A percentile compares a stretch with the other conserved stretches of the same genome.
Conservation (phyloP, 2,888 invertebrate genomes). For the Cephus pygmeus region DNA sequence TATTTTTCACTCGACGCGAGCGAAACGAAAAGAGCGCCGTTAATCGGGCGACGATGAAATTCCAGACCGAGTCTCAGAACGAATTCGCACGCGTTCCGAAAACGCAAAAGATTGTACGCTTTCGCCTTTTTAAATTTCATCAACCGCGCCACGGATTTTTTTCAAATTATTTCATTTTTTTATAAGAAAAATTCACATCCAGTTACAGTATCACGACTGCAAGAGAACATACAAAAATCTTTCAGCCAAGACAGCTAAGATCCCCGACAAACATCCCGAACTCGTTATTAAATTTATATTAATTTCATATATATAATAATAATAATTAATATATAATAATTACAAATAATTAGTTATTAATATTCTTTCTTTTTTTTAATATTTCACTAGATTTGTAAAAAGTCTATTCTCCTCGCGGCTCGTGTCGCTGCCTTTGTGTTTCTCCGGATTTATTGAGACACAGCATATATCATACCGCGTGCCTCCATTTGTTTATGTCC, state of each 20-base stretch:
- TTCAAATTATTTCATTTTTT: background rate
- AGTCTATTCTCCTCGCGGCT: conserved; percentile 35
- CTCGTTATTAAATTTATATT: conserved; percentile 54
- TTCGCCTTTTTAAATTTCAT: background rate
- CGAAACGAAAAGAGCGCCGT: background rate
- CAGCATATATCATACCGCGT: background rate
- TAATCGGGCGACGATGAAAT: background rate
- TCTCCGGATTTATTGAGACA: background rate
- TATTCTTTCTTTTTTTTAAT: conserved; percentile 54
- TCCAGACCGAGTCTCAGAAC: background rate
- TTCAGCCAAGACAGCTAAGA: conserved; percentile 17
- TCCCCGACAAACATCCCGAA: conserved; percentile 37
- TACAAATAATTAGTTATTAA: conserved; percentile 41
- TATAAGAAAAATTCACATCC: background rate
- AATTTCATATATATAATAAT: conserved; percentile 49
- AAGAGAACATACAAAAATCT: background rate
- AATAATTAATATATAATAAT: conserved; percentile 39
- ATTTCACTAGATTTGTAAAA: conserved; percentile 63
- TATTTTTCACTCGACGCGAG: conserved; percentile 1
- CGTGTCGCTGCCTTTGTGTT: background rate
- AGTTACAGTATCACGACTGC: background rate
- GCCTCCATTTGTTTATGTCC: background rate
- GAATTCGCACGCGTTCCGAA: background rate
- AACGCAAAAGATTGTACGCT: background rate
- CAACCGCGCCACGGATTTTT: background rate